These are phyloP conservation scores for Pseudorhiza aurosa DNA, from an alignment of 30 jellyfish, hydroid and myxozoan species.

Conservation along the genomic window DNA sequence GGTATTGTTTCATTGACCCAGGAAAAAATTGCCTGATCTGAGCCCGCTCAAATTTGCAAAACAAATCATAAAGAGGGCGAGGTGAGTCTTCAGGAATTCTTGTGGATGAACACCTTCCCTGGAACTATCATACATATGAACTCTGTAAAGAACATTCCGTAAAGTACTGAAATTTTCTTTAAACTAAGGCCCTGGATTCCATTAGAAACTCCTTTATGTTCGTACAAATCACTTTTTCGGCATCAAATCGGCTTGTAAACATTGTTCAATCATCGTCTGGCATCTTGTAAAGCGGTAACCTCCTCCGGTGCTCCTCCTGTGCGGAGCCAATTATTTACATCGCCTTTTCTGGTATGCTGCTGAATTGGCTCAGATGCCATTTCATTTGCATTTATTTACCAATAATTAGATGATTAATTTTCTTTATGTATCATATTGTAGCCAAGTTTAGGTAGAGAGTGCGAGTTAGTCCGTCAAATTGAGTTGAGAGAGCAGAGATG, in stretches of 20 bases:
- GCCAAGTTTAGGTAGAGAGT: too few relatives aligned
- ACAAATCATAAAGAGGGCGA: not conserved
- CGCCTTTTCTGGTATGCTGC: too few relatives aligned
- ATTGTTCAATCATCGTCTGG: too few relatives aligned
- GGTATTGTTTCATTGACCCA: slow-evolving; percentile 47
- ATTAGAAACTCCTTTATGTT: slow-evolving; percentile 22
- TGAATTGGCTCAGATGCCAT: too few relatives aligned
- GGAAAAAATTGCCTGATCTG: slow-evolving; percentile 15
- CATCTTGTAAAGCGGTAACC: too few relatives aligned
- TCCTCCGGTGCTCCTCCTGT: too few relatives aligned
- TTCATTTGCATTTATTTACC: too few relatives aligned
- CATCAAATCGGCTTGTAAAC: slow-evolving; percentile 8
- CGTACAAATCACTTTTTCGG: slow-evolving; percentile 37
- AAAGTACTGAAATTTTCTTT: slow-evolving; percentile 39
- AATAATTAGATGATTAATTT: too few relatives aligned
- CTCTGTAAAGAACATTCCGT: slow-evolving; percentile 32
- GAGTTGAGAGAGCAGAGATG: too few relatives aligned
- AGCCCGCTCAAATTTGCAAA: slow-evolving; percentile 7
- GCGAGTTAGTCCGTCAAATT: too few relatives aligned
- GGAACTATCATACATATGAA: slow-evolving; percentile 52
- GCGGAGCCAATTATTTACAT: too few relatives aligned
- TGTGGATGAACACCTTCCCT: slow-evolving; percentile 56
- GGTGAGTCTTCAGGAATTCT: slow-evolving; percentile 43
- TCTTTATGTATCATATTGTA: too few relatives aligned
- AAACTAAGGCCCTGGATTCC: slow-evolving; percentile 39